Evolutionary conservation across 2,797 vertebrate genomes (phyloP), one percentile per base, ranked within the genome.

Genomic region (Ceryle rudis): DNA sequence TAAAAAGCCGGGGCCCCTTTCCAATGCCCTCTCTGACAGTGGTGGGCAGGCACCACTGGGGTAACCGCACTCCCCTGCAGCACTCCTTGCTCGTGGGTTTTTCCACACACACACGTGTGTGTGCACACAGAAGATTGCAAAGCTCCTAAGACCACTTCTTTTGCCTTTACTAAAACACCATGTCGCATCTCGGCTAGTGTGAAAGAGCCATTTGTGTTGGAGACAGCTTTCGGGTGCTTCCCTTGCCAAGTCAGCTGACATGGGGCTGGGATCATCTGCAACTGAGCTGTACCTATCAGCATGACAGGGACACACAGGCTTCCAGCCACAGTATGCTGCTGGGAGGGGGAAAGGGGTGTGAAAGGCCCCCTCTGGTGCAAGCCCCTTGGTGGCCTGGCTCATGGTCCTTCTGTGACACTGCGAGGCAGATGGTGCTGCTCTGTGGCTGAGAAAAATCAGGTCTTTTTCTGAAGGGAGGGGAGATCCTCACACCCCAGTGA

Each of bases 341-440:
- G 61, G 28, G 37, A 61, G 9, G 25, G 5, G 17, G 29, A 29
- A 19, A 15, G 2, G 21, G 21, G 28, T 10, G 10, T 0, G 2
- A 60, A 15, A 81, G 10, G n/a, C 39, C 15, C 23, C 17, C 28
- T 20, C n/a, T 33, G 2, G n/a, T 51, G 26, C 39, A 20, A 80
- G 35, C 5, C 19, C 39, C n/a, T 51, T 1, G 7, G 55, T 70
- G 55, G 14, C 54, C 79, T 57, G 74, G 60, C 67, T 60, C 0
- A 0, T 21, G 33, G 26, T 10, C 11, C 8, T 28, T 75, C 49
- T 9, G 28, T 0, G 0, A 61, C 78, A 52, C 17, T 0, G 0
- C 10, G 22, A 37, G 41, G 10, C 74, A 84, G 62, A 58, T 54
- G 71, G 37, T 61, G 19, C 58, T 69, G 28, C 81, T 61, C 7